These are phyloP conservation scores for Pao palembangensis DNA, from an alignment of 2,113 vertebrate species.

Conservation along the genomic window DNA sequence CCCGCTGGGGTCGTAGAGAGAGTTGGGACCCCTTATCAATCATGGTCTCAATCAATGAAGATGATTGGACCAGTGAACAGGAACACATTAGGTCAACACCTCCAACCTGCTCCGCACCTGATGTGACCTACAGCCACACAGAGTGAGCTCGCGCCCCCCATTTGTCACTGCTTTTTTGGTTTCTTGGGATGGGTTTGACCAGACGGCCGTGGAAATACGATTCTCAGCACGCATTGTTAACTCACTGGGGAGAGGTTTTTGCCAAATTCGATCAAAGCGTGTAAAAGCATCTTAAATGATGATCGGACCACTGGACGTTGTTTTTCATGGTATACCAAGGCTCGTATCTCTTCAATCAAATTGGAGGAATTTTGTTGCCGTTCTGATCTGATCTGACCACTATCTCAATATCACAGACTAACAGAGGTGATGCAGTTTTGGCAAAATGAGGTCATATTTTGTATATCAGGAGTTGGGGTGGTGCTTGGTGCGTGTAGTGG, in stretches of 20 bases:
- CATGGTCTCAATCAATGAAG: constrained; percentile 62
- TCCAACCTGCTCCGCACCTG: constrained; percentile 60
- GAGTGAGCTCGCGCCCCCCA: constrained; percentile 53
- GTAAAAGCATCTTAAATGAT: constrained; percentile 73
- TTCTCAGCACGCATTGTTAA: constrained; percentile 69
- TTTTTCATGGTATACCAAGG: constrained; percentile 58
- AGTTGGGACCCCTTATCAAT: constrained; percentile 73
- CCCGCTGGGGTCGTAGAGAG: constrained; percentile 43
- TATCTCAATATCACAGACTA: constrained; percentile 23
- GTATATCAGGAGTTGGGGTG: constrained; percentile 25
- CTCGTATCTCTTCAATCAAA: constrained; percentile 42
- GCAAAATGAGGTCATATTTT: constrained; percentile 46
- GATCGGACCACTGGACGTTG: constrained; percentile 58
- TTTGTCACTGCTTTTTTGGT: constrained; percentile 62
- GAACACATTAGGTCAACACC: constrained; percentile 73
- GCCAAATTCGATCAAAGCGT: constrained; percentile 74
- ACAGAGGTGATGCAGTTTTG: constrained; percentile 23
- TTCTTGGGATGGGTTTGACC: constrained; percentile 65
- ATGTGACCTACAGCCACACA: constrained; percentile 62
- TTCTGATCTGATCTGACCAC: constrained; percentile 46
- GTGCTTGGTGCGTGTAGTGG: constrained; percentile 41
- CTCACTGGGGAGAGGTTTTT: constrained; percentile 65
- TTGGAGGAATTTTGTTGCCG: constrained; percentile 49
- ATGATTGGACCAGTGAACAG: constrained; percentile 76
- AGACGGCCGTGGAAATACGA: constrained; percentile 64